These are phyloP conservation scores for Porphyrio hochstetteri DNA, from an alignment of 2,113 vertebrate genomes.

Conservation along the genomic window DNA sequence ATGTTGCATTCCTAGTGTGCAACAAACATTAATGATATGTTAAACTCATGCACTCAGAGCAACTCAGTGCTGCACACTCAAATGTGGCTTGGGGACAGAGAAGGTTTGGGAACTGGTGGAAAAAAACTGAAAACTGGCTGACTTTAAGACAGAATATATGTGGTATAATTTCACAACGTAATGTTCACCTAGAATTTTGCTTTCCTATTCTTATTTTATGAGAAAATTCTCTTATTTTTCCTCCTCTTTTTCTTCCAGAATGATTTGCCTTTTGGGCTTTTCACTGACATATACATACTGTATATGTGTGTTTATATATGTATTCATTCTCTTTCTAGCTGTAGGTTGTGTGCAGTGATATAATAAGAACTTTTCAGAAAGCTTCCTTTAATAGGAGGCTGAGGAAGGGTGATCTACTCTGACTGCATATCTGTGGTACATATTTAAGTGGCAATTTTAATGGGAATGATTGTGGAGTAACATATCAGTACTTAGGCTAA, in stretches of 20 bases:
- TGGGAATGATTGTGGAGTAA: background rate
- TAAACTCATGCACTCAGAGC: background rate
- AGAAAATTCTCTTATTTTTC: background rate
- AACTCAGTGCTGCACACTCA: background rate
- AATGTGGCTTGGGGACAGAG: background rate
- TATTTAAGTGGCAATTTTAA: background rate
- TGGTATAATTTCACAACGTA: background rate
- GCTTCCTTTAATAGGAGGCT: background rate
- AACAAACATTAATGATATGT: background rate
- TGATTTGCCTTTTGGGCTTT: background rate
- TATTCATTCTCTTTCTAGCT: background rate
- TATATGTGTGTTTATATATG: no score
- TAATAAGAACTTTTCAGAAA: background rate
- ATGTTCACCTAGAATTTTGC: background rate
- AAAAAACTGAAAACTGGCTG: accelerated
- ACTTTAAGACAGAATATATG: background rate
- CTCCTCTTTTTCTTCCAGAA: background rate
- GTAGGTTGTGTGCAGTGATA: background rate
- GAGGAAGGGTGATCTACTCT: background rate
- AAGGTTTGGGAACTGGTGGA: background rate
- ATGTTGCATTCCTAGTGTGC: background rate
- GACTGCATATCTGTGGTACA: background rate
- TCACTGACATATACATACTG: background rate
- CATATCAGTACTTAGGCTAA: background rate
- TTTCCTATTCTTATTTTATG: background rate